These are phyloP conservation scores for Siniperca undulata DNA, from an alignment of 2,797 vertebrate species.

Conservation along the genomic window DNA sequence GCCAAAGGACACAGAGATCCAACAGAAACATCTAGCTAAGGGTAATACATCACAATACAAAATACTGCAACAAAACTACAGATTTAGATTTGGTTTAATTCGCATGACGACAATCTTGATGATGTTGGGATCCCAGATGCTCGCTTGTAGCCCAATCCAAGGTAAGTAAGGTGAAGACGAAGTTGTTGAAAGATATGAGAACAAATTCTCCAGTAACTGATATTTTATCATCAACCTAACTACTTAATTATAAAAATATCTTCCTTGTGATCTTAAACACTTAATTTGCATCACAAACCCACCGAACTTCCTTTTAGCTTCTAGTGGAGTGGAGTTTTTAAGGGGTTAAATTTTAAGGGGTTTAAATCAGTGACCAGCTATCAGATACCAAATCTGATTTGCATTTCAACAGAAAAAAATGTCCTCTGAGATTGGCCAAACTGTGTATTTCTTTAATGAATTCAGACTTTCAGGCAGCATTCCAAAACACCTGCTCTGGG, in stretches of 20 bases:
- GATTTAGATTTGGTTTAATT: not conserved
- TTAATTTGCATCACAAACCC: not conserved
- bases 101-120: constrained; percentile 8
- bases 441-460: not conserved
- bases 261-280: not conserved
- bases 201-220: not conserved
- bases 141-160: not conserved
- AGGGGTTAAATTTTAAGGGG: no score
- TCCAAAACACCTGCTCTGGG: not conserved
- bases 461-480: not conserved
- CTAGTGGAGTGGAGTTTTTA: not conserved
- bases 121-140: constrained; percentile 29
- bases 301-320: not conserved
- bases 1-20: constrained; percentile 30
- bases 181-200: constrained; percentile 1
- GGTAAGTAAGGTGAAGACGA: not conserved
- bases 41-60: constrained; percentile 39
- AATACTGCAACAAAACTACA: constrained; percentile 10
- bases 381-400: not conserved
- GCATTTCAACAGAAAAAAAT: not conserved
- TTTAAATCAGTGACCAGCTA: not conserved
- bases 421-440: not conserved
- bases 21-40: constrained; percentile 33
- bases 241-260: not conserved
- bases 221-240: not conserved